Percentiles rank a stretch among this genome's conserved stretches.
phyloP scores from a whole-genome alignment of 2,797 vertebrate species.

The Diplodus puntazzo region DNA sequence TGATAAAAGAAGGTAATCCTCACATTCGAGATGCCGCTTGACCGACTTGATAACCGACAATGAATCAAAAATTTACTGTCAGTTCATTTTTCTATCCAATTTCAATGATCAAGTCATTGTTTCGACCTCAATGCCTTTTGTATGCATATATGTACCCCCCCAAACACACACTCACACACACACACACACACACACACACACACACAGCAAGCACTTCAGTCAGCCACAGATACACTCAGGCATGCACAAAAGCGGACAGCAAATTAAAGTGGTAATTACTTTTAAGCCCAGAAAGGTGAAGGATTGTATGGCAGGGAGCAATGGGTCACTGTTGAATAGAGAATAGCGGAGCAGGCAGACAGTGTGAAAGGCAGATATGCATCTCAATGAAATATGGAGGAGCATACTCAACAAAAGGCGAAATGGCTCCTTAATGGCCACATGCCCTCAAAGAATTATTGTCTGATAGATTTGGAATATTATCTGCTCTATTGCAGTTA shows the following conservation, averaged over 20 bases:
- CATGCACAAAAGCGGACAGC: slow-evolving; percentile 83
- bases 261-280: slow-evolving; percentile 90
- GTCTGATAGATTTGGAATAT: slow-evolving; percentile 83
- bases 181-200: slow-evolving; percentile 47
- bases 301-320: slow-evolving; percentile 83
- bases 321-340: slow-evolving; percentile 83
- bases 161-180: slow-evolving; percentile 25
- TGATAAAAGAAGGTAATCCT: slow-evolving; percentile 8
- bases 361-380: slow-evolving; percentile 81
- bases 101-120: slow-evolving; percentile 36
- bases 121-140: slow-evolving; percentile 40
- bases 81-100: slow-evolving; percentile 30
- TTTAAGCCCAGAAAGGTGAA: slow-evolving; percentile 84
- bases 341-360: slow-evolving; percentile 79
- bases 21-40: not conserved
- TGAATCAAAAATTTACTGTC: slow-evolving; percentile 12
- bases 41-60: slow-evolving; percentile 16
- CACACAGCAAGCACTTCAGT: slow-evolving; percentile 60
- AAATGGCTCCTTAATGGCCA: slow-evolving; percentile 81
- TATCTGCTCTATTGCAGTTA: slow-evolving; percentile 78
- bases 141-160: slow-evolving; percentile 43
- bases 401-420: slow-evolving; percentile 78
- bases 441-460: slow-evolving; percentile 83
- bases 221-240: slow-evolving; percentile 78
- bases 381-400: slow-evolving; percentile 85